These are phyloP conservation scores for Phoenoteleia sp. DNA, from an alignment of 2,888 invertebrate species.

Conservation along the genomic window DNA sequence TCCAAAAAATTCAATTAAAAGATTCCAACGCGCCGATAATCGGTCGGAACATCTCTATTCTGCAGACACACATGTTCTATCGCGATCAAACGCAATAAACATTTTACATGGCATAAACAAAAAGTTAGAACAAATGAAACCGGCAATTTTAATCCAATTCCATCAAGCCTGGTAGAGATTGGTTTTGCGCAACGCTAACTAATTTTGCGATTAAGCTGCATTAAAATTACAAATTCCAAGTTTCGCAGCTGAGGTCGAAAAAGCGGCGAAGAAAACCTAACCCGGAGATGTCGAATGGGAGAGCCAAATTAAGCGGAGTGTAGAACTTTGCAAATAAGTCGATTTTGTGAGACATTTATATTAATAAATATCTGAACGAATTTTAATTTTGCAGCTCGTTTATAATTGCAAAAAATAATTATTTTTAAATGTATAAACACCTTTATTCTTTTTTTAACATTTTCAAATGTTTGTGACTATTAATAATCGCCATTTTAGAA, in stretches of 20 bases:
- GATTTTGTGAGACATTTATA: no score
- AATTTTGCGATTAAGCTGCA: slow-evolving; percentile 27
- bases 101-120: slow-evolving; percentile 8
- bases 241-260: not conserved
- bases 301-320: slow-evolving; percentile 1
- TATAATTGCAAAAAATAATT: no score
- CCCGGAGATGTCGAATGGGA: slow-evolving; percentile 7
- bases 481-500: no score
- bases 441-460: no score
- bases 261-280: not conserved
- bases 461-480: no score
- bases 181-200: not conserved
- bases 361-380: no score
- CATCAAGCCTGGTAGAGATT: not conserved
- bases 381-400: no score
- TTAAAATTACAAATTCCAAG: slow-evolving; percentile 16
- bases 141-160: slow-evolving; percentile 10
- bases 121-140: slow-evolving; percentile 20
- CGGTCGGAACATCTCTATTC: slow-evolving; percentile 9
- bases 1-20: slow-evolving; percentile 41
- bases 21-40: slow-evolving; percentile 24
- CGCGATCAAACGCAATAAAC: slow-evolving; percentile 24
- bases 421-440: no score
- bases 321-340: not conserved
- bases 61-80: not conserved